These are phyloP conservation scores for Leptarthrus brevirostris DNA, from an alignment of 2,888 invertebrate species.

Conservation along the genomic window DNA sequence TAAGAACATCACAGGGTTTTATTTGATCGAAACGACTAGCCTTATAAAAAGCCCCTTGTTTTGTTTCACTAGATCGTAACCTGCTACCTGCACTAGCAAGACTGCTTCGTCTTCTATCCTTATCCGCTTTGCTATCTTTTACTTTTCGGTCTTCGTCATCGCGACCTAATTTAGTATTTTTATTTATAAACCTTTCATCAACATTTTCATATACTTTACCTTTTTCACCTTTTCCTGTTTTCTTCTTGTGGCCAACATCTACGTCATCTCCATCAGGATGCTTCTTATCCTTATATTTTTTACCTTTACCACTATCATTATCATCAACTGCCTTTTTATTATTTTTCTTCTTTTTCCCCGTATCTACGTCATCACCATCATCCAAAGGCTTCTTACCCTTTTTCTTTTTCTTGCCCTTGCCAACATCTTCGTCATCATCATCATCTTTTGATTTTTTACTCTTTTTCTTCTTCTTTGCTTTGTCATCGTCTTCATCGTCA, in stretches of 20 bases:
- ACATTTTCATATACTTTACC: not conserved
- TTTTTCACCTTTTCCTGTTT: constrained; percentile 11
- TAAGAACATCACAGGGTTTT: constrained; percentile 59
- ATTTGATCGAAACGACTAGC: constrained; percentile 57
- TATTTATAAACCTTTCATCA: not conserved
- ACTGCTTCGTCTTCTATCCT: not conserved
- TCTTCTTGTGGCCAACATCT: not conserved
- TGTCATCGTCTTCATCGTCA: constrained; percentile 25
- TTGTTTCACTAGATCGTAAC: constrained; percentile 12
- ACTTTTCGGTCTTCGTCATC: not conserved
- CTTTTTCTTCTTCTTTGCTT: constrained; percentile 32
- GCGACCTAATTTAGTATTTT: not conserved
- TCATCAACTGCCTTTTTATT: constrained; percentile 1
- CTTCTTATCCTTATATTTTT: constrained; percentile 14
- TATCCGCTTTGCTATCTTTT: not conserved
- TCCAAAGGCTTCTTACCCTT: not conserved
- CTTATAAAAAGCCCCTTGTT: not conserved
- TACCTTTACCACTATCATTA: constrained; percentile 40
- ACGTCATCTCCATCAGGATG: not conserved
- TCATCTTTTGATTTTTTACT: not conserved
- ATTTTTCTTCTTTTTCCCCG: constrained; percentile 3
- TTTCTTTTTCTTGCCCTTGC: not conserved
- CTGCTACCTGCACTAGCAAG: not conserved
- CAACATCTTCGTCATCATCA: not conserved
- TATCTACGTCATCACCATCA: not conserved